phyloP scores from a whole-genome alignment of 2,113 vertebrate genomes.

The Dasyornis broadbenti region DNA sequence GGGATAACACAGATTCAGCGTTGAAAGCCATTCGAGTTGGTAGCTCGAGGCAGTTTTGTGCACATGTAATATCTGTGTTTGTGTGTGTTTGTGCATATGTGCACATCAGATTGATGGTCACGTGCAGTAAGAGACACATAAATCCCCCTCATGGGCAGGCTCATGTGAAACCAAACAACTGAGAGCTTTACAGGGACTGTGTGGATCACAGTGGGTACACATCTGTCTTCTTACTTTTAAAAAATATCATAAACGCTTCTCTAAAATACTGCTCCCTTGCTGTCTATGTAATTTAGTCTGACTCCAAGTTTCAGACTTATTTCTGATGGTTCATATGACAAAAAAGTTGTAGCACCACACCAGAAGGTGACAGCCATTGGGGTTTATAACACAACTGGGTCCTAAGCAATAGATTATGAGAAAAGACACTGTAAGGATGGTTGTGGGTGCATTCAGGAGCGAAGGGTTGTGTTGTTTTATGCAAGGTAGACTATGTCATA shows the following conservation, averaged over 20 bases:
- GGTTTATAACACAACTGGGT: neutral
- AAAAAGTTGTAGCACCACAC: neutral
- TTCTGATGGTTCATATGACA: neutral
- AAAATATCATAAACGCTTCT: neutral
- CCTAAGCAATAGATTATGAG: neutral
- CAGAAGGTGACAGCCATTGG: neutral
- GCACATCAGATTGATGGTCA: neutral
- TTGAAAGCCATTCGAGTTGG: neutral
- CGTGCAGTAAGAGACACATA: neutral
- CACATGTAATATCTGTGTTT: neutral
- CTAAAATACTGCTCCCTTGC: slow-evolving; percentile 16
- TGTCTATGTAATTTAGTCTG: neutral
- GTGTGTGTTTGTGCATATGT: neutral
- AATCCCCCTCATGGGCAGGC: neutral
- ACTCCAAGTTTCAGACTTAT: neutral
- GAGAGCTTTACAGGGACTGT: neutral
- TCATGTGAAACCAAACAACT: neutral
- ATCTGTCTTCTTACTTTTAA: neutral
- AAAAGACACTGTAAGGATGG: neutral
- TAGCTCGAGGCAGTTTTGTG: neutral
- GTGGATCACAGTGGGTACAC: neutral
- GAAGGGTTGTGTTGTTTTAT: neutral
- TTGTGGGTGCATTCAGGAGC: neutral
- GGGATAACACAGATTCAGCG: neutral
- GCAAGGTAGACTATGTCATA: neutral